These are phyloP conservation scores for Tragelaphus scriptus DNA, from an alignment of 2,113 vertebrate genomes.

Conservation along the genomic window DNA sequence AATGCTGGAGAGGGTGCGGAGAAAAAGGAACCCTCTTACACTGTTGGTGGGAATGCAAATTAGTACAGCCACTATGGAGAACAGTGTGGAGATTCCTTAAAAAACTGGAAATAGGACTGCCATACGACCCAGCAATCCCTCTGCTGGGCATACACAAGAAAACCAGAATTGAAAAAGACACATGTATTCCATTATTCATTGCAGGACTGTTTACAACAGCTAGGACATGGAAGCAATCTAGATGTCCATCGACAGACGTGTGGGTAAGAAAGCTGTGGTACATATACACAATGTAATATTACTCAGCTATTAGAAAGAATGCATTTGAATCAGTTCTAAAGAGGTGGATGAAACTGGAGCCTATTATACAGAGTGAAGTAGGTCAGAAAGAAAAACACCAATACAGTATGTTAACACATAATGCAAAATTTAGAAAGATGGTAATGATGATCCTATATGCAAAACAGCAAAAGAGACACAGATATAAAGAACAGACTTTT, in stretches of 20 bases:
- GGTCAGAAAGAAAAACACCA: background rate
- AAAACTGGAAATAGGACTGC: background rate
- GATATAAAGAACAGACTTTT: background rate
- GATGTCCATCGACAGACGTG: accelerated
- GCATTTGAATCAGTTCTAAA: background rate
- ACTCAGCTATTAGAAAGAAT: background rate
- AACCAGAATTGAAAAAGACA: background rate
- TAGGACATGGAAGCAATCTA: background rate
- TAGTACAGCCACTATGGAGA: background rate
- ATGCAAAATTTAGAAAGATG: background rate
- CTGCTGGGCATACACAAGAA: background rate
- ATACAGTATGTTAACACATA: background rate
- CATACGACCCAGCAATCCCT: background rate
- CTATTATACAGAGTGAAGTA: background rate
- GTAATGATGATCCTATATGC: background rate
- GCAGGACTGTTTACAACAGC: background rate
- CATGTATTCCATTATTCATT: background rate
- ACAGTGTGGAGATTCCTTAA: background rate
- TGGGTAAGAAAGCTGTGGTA: background rate
- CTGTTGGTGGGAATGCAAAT: background rate
- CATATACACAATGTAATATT: background rate
- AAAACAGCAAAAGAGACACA: background rate
- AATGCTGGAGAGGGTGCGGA: background rate
- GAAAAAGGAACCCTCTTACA: background rate
- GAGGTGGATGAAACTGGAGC: background rate